A percentile compares a stretch with the other conserved stretches of the same genome.
Evolutionary conservation across 2,113 vertebrate species (phyloP).

Genomic region (Pangasianodon gigas): DNA sequence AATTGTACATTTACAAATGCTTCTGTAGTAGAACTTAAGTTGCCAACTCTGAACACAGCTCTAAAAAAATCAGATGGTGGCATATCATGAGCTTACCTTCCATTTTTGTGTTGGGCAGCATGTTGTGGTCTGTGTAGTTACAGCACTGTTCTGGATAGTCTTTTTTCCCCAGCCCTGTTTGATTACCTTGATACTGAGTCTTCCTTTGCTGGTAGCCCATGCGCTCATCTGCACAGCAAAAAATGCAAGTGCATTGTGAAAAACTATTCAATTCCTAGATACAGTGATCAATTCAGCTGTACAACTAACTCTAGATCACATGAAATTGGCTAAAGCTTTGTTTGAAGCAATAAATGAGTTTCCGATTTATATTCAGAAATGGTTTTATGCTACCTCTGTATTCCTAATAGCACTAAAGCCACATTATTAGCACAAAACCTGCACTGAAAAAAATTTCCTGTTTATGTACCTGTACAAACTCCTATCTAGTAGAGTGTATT

Average conservation of each 20-base stretch:
- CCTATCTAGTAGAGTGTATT: not conserved
- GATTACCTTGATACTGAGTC: slow-evolving; percentile 67
- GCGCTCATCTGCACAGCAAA: slow-evolving; percentile 71
- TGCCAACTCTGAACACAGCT: not conserved
- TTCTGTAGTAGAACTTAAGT: not conserved
- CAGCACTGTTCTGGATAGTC: slow-evolving; percentile 71
- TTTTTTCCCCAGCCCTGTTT: slow-evolving; percentile 63
- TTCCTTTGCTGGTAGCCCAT: slow-evolving; percentile 76
- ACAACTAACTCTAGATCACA: not conserved
- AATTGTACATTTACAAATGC: not conserved
- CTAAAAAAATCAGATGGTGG: not conserved
- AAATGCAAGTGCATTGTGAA: not conserved
- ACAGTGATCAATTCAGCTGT: not conserved
- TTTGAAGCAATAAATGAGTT: not conserved
- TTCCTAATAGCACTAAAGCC: not conserved
- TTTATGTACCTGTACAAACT: not conserved
- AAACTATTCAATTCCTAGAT: not conserved
- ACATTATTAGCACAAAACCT: not conserved
- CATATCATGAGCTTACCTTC: slow-evolving; percentile 74
- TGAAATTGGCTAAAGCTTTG: not conserved
- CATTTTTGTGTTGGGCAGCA: slow-evolving; percentile 72
- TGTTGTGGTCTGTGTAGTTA: slow-evolving; percentile 75
- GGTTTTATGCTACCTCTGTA: not conserved
- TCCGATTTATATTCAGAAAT: not conserved
- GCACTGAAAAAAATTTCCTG: not conserved